phyloP scores from a whole-genome alignment of 2,113 vertebrate genomes.

The Dipodomys merriami region DNA sequence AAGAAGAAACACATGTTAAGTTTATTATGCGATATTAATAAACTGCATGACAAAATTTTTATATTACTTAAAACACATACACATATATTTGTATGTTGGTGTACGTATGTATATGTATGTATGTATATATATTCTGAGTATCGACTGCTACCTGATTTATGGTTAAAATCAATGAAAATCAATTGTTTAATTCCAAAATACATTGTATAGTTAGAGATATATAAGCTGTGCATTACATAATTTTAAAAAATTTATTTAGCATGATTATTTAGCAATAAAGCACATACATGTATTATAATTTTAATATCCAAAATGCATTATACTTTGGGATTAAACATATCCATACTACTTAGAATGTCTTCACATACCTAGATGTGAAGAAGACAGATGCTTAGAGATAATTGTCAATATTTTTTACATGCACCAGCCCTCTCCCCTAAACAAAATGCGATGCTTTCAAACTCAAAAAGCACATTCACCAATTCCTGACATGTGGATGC shows the following conservation, averaged over 20 bases:
- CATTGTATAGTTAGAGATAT: too few relatives aligned
- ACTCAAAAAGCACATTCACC: neutral
- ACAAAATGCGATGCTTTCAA: too few relatives aligned
- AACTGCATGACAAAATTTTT: neutral
- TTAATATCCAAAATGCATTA: conserved; percentile 25
- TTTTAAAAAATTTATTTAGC: neutral
- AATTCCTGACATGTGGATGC: conserved; percentile 20
- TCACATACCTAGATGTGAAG: neutral
- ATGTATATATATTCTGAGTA: too few relatives aligned
- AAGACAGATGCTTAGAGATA: neutral
- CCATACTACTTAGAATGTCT: neutral
- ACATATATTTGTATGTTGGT: too few relatives aligned
- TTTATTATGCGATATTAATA: neutral
- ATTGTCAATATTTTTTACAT: neutral
- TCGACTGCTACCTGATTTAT: too few relatives aligned
- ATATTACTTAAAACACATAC: neutral
- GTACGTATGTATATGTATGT: too few relatives aligned
- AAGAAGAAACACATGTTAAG: neutral
- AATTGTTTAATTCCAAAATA: too few relatives aligned
- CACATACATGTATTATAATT: neutral
- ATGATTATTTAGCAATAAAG: conserved; percentile 10
- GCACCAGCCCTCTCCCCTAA: neutral
- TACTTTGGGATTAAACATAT: neutral
- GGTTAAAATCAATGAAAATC: neutral
- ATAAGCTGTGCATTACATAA: neutral